Base-by-base conservation (phyloP, 2,113 vertebrate species). In the Amazona vittata region DNA sequence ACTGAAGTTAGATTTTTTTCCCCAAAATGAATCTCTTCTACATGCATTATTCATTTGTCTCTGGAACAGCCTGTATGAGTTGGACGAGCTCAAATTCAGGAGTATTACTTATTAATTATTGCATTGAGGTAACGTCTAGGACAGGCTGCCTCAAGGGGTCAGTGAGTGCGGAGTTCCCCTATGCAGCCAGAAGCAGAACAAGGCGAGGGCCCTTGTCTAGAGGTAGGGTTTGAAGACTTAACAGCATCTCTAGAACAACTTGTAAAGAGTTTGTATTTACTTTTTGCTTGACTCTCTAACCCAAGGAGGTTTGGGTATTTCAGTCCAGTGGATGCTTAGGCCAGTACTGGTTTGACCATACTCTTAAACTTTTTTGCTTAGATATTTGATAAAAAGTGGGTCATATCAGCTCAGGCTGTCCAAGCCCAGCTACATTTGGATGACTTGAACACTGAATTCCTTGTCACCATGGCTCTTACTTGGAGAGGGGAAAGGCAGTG, bases 21-120 rank as follows among this genome's bases (percentile, higher is more conserved):
- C 80, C 53, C 49, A 33, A 71, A 76, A 86, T 93, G 73, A 95
- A 94, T 93, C 77, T 93, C 69, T 93, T 86, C 47, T 84, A 18
- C 65, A 93, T 96, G 65, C 76, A 92, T 94, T 95, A 93, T 97
- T 96, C 71, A 95, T 96, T 96, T 93, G 94, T 68, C 89, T 86
- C 86, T 21, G 74, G 76, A 95, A 92, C 83, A 78, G 76, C 64
- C 69, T 28, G 71, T 28, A 65, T 1, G 46, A 81, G 79, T 92
- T 92, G 83, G 90, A 82, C 2, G 6, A 94, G 74, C 83, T 96
- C 39, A 41, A 82, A 84, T 93, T 81, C 47, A 25, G 44, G 68
- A 46, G 90, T 89, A 87, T 89, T 83, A 89, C 88, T 86, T 96
- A 93, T 95, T 95, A 92, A 96, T 93, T 78, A 76, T 76, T 91